Base-by-base conservation (phyloP, 2,888 invertebrate species). In the Sinelater perroti region DNA sequence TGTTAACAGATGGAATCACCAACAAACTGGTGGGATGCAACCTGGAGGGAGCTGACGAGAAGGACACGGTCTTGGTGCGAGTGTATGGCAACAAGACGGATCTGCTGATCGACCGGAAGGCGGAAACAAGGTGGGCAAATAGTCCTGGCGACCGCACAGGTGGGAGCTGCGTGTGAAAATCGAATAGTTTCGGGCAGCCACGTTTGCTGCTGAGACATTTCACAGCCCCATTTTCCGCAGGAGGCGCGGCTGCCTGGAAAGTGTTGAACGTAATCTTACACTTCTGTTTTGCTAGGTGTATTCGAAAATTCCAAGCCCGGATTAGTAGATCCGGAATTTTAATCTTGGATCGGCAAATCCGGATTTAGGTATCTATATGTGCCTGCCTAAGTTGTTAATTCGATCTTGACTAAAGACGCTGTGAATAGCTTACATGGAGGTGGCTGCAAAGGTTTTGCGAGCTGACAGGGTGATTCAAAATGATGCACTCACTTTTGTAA, bases 81-180 rank as follows among this genome's bases (percentile, higher is more conserved):
- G 87, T 97, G 60, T 97, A 96, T 81, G 97, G 97, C 18, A 87
- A 90, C 69, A 95, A 95, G 78, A 96, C 97, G 1, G 96, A 97
- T 78, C 81, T 93, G 66, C 85, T 97, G 61, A 95, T 97, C 72
- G 93, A 97, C 75, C 84, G 96, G 62, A 86, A 89, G 73, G 87
- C 89, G 45, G 96, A 97, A 81, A 87, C 87, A 54, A 84, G 86
- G 84, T 85, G 77, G 76, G 72, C 24, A 40, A 40, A 11, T n/a
- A n/a, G n/a, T n/a, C n/a, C n/a, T n/a, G n/a, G n/a, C n/a, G n/a
- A n/a, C n/a, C n/a, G n/a, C n/a, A n/a, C n/a, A n/a, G n/a, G n/a
- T n/a, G n/a, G n/a, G n/a, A n/a, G n/a, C n/a, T n/a, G n/a, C n/a
- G n/a, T n/a, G n/a, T 24, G n/a, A 24, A 24, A 24, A 24, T 24